Evolutionary conservation across 2,888 invertebrate species (phyloP).

Genomic region (Bedellia somnulentella): DNA sequence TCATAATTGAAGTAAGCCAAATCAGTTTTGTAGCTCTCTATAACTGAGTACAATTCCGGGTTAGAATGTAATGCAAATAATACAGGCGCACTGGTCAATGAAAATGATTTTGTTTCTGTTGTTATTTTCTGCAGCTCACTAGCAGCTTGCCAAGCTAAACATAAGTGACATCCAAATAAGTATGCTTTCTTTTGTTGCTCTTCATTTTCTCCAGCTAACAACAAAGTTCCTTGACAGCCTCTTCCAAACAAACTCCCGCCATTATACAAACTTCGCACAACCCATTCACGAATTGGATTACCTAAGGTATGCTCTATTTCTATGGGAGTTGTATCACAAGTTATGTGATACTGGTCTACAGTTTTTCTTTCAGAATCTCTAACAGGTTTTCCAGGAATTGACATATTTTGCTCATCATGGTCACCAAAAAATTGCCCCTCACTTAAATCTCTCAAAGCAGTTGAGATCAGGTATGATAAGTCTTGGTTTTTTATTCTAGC

Average conservation of each 20-base stretch:
- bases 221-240: conserved; percentile 73
- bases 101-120: conserved; percentile 65
- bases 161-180: conserved; percentile 78
- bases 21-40: conserved; percentile 58
- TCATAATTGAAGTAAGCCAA: conserved; percentile 65
- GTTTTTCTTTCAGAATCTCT: conserved; percentile 17
- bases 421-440: conserved; percentile 81
- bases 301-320: conserved; percentile 41
- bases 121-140: conserved; percentile 36
- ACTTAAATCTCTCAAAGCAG: conserved; percentile 77
- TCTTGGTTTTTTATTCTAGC: conserved; percentile 71
- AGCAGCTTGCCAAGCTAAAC: conserved; percentile 77
- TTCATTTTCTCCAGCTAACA: conserved; percentile 69
- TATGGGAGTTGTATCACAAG: conserved; percentile 34
- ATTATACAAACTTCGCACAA: conserved; percentile 68
- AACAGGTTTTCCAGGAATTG: conserved; percentile 65
- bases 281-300: conserved; percentile 70
- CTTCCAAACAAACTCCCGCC: conserved; percentile 70
- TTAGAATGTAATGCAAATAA: conserved; percentile 79
- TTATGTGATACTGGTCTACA: conserved; percentile 20
- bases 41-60: conserved; percentile 61
- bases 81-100: conserved; percentile 79
- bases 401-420: conserved; percentile 73
- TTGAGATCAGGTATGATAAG: conserved; percentile 79
- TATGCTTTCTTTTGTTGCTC: conserved; percentile 73